Evolutionary conservation across 2,797 vertebrate genomes (phyloP), one percentile per base, ranked within the genome.

Genomic region (Sandelia bainsii): DNA sequence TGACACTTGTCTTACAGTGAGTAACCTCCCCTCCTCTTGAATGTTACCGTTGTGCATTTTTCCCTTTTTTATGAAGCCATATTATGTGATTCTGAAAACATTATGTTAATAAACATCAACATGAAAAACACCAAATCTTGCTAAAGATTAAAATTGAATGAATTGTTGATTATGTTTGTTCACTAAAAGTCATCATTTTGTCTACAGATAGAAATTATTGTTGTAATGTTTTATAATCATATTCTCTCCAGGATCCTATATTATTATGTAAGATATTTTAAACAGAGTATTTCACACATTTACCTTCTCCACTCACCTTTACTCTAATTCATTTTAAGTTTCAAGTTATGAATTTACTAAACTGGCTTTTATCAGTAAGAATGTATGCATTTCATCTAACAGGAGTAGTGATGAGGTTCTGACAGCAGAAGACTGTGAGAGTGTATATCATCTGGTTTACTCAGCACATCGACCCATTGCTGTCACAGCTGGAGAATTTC

Each of bases 361-460:
- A 60, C 42, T 39, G 40, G 7, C 23, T 4, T 20, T 42, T 13
- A 7, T 57, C 7, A 42, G 32, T 52, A 58, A 70, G 13, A 52
- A 5, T 23, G 3, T 69, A 0, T 68, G 20, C 5, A 6, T 53
- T 81, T 42, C 25, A 5, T 84, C n/a, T 68, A 63, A 57, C 89
- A 98, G 97, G 94, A 96, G 96, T 87, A 98, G 96, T 71, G 97
- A 98, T 90, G 97, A 98, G 94, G 95, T 98, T 84, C 94, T 98
- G 86, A 97, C 96, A 84, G 96, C 97, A 63, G 98, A 99, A 94
- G 98, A 99, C 92, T 99, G 98, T 94, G 98, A 99, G 94, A 99
- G 97, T 62, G 97, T 99, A 9, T 99, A 99, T 90, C 98, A 99
- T 86, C 93, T 99, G 87, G 98, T 99, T 83, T 99, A 99, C 92